Conservation (phyloP, 2,113 vertebrate species). For the Phyllopteryx taeniolatus region DNA sequence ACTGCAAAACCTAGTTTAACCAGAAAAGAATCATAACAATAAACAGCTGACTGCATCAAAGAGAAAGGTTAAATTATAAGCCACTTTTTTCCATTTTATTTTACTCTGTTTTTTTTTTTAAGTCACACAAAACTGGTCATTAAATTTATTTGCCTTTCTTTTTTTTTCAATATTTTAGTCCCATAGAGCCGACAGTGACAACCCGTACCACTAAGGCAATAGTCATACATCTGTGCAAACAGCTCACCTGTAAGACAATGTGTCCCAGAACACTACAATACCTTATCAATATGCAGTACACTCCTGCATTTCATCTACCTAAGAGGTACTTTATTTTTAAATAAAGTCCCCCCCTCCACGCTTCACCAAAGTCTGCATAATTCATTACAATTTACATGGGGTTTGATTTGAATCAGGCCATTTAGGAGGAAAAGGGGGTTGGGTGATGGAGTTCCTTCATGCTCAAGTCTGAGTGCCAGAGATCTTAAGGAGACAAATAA, state of each 20-base stretch:
- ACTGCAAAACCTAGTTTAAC: too few relatives aligned
- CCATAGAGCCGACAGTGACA: slow-evolving; percentile 32
- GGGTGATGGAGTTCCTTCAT: slow-evolving; percentile 43
- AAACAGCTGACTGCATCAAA: too few relatives aligned
- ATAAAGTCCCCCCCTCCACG: slow-evolving; percentile 56
- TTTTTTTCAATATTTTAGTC: slow-evolving; percentile 20
- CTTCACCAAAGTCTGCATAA: slow-evolving; percentile 67
- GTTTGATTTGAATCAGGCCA: slow-evolving; percentile 70
- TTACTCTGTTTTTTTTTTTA: too few relatives aligned
- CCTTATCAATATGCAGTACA: slow-evolving; percentile 56
- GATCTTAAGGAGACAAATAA: slow-evolving; percentile 60
- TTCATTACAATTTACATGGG: slow-evolving; percentile 63
- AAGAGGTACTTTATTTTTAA: slow-evolving; percentile 64
- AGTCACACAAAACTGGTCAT: too few relatives aligned
- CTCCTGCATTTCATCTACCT: slow-evolving; percentile 3
- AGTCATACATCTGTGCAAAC: slow-evolving; percentile 22
- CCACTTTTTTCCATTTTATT: too few relatives aligned
- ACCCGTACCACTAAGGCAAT: slow-evolving; percentile 15
- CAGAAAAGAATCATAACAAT: too few relatives aligned
- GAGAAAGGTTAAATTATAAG: too few relatives aligned
- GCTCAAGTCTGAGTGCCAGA: slow-evolving; percentile 26
- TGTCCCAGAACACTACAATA: slow-evolving; percentile 24
- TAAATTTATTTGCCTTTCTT: not conserved
- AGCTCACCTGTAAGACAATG: slow-evolving; percentile 45
- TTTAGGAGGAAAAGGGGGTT: slow-evolving; percentile 52